Percentiles rank a stretch among this genome's conserved stretches.
These are phyloP conservation scores for Myotis planiceps DNA, from an alignment of 2,797 vertebrate species.

Conservation along the genomic window DNA sequence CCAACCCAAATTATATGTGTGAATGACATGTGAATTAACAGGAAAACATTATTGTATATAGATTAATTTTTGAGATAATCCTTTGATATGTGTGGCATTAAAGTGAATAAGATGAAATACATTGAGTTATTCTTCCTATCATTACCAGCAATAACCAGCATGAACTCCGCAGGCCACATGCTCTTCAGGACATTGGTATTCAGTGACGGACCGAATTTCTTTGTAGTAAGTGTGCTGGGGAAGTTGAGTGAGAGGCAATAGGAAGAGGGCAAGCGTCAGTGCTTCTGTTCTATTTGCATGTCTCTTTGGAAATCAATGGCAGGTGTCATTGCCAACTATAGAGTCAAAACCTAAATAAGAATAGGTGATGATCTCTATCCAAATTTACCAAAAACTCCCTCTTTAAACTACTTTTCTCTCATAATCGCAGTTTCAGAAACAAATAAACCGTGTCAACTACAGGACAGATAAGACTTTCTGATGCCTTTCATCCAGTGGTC, in stretches of 20 bases:
- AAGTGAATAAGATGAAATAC: neutral
- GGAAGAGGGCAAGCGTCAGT: neutral
- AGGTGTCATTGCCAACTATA: neutral
- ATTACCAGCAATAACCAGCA: neutral
- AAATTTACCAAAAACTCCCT: neutral
- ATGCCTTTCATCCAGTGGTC: neutral
- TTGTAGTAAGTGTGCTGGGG: neutral
- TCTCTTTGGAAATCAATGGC: neutral
- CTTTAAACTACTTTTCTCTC: neutral
- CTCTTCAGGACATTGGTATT: neutral
- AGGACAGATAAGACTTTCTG: neutral
- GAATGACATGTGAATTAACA: neutral
- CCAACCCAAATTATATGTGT: neutral
- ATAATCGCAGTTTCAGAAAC: neutral
- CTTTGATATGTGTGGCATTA: neutral
- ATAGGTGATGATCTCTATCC: rapidly evolving
- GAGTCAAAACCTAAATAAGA: neutral
- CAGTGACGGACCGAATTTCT: neutral
- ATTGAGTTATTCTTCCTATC: neutral
- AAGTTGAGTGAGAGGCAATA: neutral
- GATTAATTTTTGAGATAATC: neutral
- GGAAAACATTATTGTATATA: neutral
- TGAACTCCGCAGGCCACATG: too few relatives aligned
- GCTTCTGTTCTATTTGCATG: neutral
- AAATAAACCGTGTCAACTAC: neutral